These are phyloP conservation scores for Lutjanus erythropterus DNA, from an alignment of 2,113 vertebrate species.

Conservation along the genomic window DNA sequence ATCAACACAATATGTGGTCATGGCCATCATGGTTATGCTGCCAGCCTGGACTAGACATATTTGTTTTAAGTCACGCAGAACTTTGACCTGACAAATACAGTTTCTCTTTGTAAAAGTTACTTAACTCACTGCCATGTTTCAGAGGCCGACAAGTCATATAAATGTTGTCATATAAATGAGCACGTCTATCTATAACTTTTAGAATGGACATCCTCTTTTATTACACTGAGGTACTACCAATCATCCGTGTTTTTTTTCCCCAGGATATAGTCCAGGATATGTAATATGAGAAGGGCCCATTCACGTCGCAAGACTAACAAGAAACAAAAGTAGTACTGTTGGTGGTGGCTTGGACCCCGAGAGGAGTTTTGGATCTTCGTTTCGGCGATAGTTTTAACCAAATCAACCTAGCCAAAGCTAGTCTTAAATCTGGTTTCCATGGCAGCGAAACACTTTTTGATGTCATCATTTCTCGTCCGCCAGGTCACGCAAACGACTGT, in stretches of 20 bases:
- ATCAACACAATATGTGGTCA: neutral
- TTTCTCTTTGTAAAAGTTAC: neutral
- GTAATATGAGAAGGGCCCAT: neutral
- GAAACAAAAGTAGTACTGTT: neutral
- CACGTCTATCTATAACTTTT: neutral
- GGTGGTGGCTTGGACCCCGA: neutral
- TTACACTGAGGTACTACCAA: neutral
- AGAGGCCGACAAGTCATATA: neutral
- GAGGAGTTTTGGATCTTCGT: neutral
- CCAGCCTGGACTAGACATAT: neutral
- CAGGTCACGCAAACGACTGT: neutral
- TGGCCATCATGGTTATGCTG: too few species aligned
- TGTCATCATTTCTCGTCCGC: neutral
- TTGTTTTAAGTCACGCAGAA: conserved; percentile 40
- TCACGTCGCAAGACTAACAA: neutral
- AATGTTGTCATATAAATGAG: neutral
- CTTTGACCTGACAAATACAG: conserved; percentile 64
- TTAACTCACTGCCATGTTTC: neutral
- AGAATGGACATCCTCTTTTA: neutral
- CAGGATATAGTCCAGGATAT: conserved; percentile 44
- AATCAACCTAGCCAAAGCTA: neutral
- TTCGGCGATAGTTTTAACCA: neutral
- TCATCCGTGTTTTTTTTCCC: conserved; percentile 9
- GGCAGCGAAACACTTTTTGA: conserved; percentile 1
- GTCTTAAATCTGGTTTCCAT: conserved; percentile 26